Percentiles rank a stretch among this genome's conserved stretches.
Evolutionary conservation across 2,888 invertebrate species (phyloP).

Genomic region (Tricholauxania praeusta): DNA sequence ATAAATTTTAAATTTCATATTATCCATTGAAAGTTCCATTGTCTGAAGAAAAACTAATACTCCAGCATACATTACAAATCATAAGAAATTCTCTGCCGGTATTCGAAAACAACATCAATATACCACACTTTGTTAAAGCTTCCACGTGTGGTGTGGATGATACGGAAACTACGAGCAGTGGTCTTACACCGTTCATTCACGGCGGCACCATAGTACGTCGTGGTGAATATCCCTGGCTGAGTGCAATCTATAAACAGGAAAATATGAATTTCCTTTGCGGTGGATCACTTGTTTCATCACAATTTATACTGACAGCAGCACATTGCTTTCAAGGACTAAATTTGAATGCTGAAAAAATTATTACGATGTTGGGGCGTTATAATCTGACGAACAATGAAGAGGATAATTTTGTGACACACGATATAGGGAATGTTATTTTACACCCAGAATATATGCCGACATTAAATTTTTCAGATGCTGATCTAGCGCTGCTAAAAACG

Average conservation of each 20-base stretch:
- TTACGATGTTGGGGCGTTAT: slow-evolving; percentile 67
- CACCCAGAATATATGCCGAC: slow-evolving; percentile 66
- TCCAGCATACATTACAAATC: too few relatives aligned
- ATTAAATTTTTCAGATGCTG: slow-evolving; percentile 65
- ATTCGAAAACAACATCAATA: too few relatives aligned
- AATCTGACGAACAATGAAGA: slow-evolving; percentile 57
- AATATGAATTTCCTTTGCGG: slow-evolving; percentile 62
- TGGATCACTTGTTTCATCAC: slow-evolving; percentile 59
- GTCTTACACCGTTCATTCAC: slow-evolving; percentile 50
- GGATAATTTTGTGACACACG: slow-evolving; percentile 42
- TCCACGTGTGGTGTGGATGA: too few relatives aligned
- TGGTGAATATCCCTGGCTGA: slow-evolving; percentile 69
- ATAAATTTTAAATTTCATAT: too few relatives aligned
- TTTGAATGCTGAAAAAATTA: slow-evolving; percentile 49
- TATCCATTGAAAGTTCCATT: too few relatives aligned
- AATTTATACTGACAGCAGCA: slow-evolving; percentile 64
- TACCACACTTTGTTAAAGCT: too few relatives aligned
- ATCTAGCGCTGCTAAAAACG: slow-evolving; percentile 67
- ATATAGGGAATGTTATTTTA: slow-evolving; percentile 54
- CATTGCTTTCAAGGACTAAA: slow-evolving; percentile 63
- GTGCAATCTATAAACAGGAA: slow-evolving; percentile 70
- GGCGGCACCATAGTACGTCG: slow-evolving; percentile 58
- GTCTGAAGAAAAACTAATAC: too few relatives aligned
- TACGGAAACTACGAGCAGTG: too few relatives aligned
- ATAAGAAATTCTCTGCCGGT: too few relatives aligned